These are phyloP conservation scores for Lethrus apterus DNA, from an alignment of 1,140 invertebrate genomes.

Conservation along the genomic window DNA sequence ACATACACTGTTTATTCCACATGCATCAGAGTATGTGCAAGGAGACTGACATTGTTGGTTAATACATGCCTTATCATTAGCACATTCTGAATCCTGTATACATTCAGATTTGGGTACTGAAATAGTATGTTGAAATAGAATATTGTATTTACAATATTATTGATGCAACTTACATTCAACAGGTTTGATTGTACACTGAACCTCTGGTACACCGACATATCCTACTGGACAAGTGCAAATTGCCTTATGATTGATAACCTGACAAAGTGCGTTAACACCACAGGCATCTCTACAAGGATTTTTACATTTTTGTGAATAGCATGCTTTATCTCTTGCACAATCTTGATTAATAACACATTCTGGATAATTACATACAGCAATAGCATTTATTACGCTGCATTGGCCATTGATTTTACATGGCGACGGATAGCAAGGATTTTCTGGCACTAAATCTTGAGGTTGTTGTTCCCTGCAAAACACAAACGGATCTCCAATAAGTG, in stretches of 20 bases:
- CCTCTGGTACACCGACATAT: constrained; percentile 71
- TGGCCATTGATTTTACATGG: constrained; percentile 74
- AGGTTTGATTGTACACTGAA: constrained; percentile 57
- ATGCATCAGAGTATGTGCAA: constrained; percentile 58
- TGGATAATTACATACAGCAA: constrained; percentile 70
- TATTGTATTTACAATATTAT: background rate
- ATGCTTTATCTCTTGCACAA: constrained; percentile 72
- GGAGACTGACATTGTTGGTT: constrained; percentile 70
- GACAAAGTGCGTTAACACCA: constrained; percentile 78
- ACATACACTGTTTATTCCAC: constrained; percentile 76
- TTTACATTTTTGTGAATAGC: constrained; percentile 70
- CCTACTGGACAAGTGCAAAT: constrained; percentile 72
- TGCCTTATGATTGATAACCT: constrained; percentile 71
- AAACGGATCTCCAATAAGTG: constrained; percentile 69
- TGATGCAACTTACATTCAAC: background rate
- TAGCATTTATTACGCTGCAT: constrained; percentile 61
- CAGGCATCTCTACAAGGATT: constrained; percentile 76
- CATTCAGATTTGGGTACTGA: constrained; percentile 67
- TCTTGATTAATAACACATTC: constrained; percentile 80
- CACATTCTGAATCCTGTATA: constrained; percentile 68
- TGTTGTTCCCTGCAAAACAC: constrained; percentile 53
- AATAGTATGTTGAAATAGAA: constrained; percentile 16
- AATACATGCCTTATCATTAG: constrained; percentile 75
- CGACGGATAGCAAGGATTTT: constrained; percentile 72
- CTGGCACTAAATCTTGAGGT: constrained; percentile 32